Evolutionary conservation across 2,113 vertebrate species (phyloP), one percentile per base, ranked within the genome.

Genomic region (Atherinomorus stipes): DNA sequence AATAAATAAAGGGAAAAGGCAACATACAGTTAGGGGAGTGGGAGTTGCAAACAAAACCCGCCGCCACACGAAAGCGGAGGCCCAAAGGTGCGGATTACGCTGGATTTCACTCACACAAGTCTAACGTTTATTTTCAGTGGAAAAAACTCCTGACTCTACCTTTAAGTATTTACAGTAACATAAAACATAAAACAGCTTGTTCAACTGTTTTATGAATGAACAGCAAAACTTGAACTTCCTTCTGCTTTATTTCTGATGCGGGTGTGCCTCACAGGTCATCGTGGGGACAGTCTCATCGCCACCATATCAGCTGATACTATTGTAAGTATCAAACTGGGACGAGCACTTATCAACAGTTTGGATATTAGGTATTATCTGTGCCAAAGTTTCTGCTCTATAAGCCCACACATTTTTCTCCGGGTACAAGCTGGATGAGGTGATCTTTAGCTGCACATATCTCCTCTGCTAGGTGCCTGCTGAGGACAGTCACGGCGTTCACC

Each of bases 401-500:
- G 28, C 3, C 12, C 54, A n/a, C 1, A 12, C 18, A 28, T 28
- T 28, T 37, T 58, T 58, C n/a, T 58, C 9, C 22, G n/a, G 7
- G 11, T 12, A 38, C n/a, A 38, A 31, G 19, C 15, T 13, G 21
- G 6, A 34, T 23, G 57, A 40, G 18, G 15, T 26, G 10, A 34
- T 19, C 11, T 7, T 60, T 9, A 56, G 6, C 10, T 26, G 64
- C 2, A 76, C 52, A 26, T 25, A 49, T 56, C 31, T 21, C 71
- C 22, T 74, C 61, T 80, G 11, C 28, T 19, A 89, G 91, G 66
- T 59, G 6, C 66, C 28, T 26, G 11, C 16, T 1, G 57, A 70
- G n/a, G 52, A 71, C 15, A 62, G 52, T 25, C 16, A 21, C 0
- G 50, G 51, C 19, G 37, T n/a, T 45, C 77, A 79, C 64, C 38